A percentile compares a stretch with the other conserved stretches of the same genome.
Evolutionary conservation across 2,113 vertebrate genomes (phyloP).

Genomic region (Urocynchramus pylzowi): DNA sequence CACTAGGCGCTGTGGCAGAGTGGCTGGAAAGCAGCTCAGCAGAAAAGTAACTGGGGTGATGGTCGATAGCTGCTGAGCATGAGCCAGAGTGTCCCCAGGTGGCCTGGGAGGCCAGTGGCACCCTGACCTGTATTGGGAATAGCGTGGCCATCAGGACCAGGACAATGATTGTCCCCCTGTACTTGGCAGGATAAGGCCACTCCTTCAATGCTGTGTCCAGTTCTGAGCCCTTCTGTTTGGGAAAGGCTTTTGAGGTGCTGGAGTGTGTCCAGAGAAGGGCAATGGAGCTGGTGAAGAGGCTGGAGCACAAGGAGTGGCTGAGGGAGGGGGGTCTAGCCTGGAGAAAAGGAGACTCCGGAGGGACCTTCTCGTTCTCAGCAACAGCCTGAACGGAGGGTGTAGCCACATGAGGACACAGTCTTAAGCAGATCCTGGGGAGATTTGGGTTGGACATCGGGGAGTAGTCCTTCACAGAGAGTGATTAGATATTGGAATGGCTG

Average conservation of each 20-base stretch:
- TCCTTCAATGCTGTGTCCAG: neutral
- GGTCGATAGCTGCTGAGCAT: neutral
- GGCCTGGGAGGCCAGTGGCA: neutral
- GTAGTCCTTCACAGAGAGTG: neutral
- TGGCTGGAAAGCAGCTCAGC: neutral
- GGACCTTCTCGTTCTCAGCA: fast-evolving
- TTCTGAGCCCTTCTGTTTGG: neutral
- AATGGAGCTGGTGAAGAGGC: neutral
- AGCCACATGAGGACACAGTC: neutral
- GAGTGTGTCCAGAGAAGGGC: neutral
- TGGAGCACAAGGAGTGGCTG: neutral
- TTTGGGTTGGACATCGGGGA: neutral
- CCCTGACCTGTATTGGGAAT: too few species aligned
- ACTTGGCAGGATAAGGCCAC: neutral
- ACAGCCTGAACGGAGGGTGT: neutral
- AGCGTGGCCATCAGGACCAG: neutral
- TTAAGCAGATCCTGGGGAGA: neutral
- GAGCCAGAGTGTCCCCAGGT: neutral
- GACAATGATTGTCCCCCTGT: too few species aligned
- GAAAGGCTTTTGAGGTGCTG: neutral
- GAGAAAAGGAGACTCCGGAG: neutral
- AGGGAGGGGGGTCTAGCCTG: neutral
- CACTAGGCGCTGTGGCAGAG: neutral
- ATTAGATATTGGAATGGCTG: neutral
- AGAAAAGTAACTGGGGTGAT: neutral